Evolutionary conservation across 2,888 invertebrate species (phyloP).

Genomic region (Coleophora deauratella): DNA sequence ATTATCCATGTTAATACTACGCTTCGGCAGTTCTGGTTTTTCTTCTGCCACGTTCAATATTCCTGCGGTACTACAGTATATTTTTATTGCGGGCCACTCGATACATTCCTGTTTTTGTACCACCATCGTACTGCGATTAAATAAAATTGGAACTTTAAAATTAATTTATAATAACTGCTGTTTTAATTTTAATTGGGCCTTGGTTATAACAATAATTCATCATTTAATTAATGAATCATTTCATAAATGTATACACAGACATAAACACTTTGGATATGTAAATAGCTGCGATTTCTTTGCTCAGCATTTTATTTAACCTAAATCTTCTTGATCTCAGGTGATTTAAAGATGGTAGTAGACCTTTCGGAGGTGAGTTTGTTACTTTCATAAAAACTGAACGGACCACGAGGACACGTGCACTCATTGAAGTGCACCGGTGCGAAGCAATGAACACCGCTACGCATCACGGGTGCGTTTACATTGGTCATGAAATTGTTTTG

Average conservation of each 20-base stretch:
- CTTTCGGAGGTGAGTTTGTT: too few relatives aligned
- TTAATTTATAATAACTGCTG: constrained; percentile 46
- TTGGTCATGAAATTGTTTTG: too few relatives aligned
- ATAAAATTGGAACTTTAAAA: constrained; percentile 40
- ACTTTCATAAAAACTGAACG: too few relatives aligned
- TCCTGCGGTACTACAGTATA: constrained; percentile 23
- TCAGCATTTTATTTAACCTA: too few relatives aligned
- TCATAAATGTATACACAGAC: too few relatives aligned
- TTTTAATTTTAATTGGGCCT: constrained; percentile 44
- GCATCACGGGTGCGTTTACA: too few relatives aligned
- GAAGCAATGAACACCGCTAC: background rate
- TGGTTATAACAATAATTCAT: constrained; percentile 38
- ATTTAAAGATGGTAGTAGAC: too few relatives aligned
- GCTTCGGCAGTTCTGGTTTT: constrained; percentile 53
- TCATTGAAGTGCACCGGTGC: too few relatives aligned
- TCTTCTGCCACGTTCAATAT: constrained; percentile 30
- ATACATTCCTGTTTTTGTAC: constrained; percentile 47
- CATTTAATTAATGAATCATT: constrained; percentile 37
- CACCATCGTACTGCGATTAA: constrained; percentile 30
- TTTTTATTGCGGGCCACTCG: constrained; percentile 37
- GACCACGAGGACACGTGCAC: background rate
- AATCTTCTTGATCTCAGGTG: too few relatives aligned
- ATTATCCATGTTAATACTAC: constrained; percentile 65
- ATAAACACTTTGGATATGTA: too few relatives aligned
- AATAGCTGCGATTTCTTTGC: too few relatives aligned